Conservation (phyloP, 2,888 invertebrate genomes). For the Acleris emargana region DNA sequence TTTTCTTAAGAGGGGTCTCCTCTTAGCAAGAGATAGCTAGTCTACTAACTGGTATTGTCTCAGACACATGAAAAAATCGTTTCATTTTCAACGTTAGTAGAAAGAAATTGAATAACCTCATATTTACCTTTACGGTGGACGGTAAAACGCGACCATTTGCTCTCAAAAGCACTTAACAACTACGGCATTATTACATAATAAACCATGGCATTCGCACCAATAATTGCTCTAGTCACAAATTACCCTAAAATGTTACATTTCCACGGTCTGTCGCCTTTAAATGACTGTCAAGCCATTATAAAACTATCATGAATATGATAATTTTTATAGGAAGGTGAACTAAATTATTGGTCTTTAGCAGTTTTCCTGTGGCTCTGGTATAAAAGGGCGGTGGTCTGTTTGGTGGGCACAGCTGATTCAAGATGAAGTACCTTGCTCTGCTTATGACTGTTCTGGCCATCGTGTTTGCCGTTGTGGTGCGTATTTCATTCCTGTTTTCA, state of each 20-base stretch:
- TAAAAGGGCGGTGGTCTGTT: slow-evolving; percentile 27
- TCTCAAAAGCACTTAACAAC: not conserved
- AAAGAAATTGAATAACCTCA: too few species aligned
- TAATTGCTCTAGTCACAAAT: slow-evolving; percentile 17
- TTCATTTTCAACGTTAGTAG: too few species aligned
- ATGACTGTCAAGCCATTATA: slow-evolving; percentile 36
- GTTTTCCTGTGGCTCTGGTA: slow-evolving; percentile 31
- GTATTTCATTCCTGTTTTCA: slow-evolving; percentile 38
- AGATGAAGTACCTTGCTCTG: slow-evolving; percentile 65
- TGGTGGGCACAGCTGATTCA: slow-evolving; percentile 32
- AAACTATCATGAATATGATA: slow-evolving; percentile 35
- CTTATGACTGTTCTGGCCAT: slow-evolving; percentile 59
- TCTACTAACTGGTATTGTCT: too few species aligned
- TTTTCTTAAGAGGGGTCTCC: too few species aligned
- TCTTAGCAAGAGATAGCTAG: too few species aligned
- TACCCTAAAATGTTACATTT: slow-evolving; percentile 19
- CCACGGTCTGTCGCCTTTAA: slow-evolving; percentile 43
- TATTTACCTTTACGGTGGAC: too few species aligned
- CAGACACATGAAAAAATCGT: too few species aligned
- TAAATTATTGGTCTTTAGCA: slow-evolving; percentile 10
- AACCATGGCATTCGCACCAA: not conserved
- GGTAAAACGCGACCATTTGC: not conserved
- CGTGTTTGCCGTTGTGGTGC: slow-evolving; percentile 66
- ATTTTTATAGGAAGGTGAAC: slow-evolving; percentile 12
- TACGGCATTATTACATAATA: not conserved